phyloP scores from a whole-genome alignment of 2,113 vertebrate species.

The Nothoprocta perdicaria region DNA sequence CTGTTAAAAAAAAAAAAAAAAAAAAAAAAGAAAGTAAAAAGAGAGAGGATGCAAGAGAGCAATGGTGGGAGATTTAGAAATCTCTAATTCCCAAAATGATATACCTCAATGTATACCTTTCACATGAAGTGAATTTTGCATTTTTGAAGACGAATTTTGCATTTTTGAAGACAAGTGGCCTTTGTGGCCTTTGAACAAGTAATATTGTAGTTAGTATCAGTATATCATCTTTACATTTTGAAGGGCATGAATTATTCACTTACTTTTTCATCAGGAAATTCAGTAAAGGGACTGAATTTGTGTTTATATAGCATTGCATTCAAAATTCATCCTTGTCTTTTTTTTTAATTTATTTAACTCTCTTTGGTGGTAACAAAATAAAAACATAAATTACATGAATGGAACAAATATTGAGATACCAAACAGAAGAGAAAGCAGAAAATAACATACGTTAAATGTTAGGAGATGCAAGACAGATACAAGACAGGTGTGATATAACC shows the following conservation, averaged over 20 bases:
- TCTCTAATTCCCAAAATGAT: neutral
- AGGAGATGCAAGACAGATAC: neutral
- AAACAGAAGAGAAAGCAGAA: neutral
- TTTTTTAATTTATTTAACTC: neutral
- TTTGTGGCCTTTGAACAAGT: neutral
- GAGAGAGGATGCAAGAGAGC: neutral
- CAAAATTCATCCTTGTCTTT: neutral
- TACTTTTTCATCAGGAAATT: neutral
- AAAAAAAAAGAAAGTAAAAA: too few relatives aligned
- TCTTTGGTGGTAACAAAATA: neutral
- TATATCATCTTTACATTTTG: neutral
- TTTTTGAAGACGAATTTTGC: neutral
- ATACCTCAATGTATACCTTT: neutral
- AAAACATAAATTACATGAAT: neutral
- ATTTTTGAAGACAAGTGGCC: neutral
- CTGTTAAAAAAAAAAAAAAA: neutral
- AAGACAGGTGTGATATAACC: neutral
- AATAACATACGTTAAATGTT: neutral
- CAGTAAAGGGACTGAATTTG: neutral
- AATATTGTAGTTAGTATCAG: neutral
- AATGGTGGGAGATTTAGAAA: neutral
- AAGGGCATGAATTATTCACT: neutral
- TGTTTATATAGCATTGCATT: neutral
- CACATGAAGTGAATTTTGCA: accelerated
- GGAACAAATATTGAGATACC: neutral